phyloP scores from a whole-genome alignment of 2,113 vertebrate species.

The Psilopogon haemacephalus region DNA sequence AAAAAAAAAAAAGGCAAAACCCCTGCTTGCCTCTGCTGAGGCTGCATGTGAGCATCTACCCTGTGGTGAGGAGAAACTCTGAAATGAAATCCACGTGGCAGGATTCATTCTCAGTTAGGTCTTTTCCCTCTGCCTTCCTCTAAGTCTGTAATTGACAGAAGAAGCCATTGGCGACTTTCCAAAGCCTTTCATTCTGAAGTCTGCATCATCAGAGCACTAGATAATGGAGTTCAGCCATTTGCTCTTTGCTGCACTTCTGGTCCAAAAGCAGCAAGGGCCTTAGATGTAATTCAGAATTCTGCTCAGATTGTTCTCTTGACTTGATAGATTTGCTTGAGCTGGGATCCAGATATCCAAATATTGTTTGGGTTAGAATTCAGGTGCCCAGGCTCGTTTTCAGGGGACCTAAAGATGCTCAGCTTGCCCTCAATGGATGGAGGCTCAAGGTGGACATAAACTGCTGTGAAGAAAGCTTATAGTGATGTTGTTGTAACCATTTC shows the following conservation, averaged over 20 bases:
- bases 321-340: accelerated
- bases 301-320: neutral
- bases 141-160: neutral
- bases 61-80: neutral
- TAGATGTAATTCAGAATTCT: neutral
- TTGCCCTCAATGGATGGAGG: neutral
- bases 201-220: neutral
- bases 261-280: neutral
- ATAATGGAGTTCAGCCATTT: neutral
- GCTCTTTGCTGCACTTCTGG: neutral
- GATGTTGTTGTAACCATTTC: neutral
- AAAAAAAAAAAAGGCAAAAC: neutral
- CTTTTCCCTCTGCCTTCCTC: neutral
- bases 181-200: neutral
- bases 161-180: neutral
- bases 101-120: neutral
- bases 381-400: neutral
- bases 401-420: neutral
- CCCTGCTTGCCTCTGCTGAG: neutral
- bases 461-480: neutral
- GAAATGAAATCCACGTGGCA: neutral
- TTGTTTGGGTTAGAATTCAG: neutral
- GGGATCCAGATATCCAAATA: neutral
- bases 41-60: neutral
- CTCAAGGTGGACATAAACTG: neutral